Conservation (phyloP, 2,888 invertebrate species). For the Tipula unca region DNA sequence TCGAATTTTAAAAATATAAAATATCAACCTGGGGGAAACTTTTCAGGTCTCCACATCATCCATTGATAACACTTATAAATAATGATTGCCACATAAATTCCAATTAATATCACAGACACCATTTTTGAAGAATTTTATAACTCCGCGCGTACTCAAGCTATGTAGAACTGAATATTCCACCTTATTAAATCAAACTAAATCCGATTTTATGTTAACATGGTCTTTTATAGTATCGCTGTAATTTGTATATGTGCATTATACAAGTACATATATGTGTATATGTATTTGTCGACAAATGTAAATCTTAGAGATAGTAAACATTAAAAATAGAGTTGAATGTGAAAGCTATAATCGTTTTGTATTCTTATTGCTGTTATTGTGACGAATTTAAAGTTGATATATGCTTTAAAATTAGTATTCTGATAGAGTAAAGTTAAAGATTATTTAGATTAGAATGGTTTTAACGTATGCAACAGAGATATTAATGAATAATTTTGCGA, state of each 20-base stretch:
- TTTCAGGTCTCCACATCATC: slow-evolving; percentile 43
- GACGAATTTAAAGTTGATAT: not conserved
- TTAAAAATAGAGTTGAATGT: not conserved
- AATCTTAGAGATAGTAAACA: not conserved
- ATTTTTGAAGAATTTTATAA: slow-evolving; percentile 28
- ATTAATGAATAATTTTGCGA: too few relatives aligned
- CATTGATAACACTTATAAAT: slow-evolving; percentile 38
- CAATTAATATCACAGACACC: slow-evolving; percentile 36
- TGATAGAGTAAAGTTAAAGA: not conserved
- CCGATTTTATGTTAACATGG: not conserved
- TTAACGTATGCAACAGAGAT: too few relatives aligned
- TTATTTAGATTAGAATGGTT: too few relatives aligned
- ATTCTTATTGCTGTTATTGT: not conserved
- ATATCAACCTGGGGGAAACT: slow-evolving; percentile 43
- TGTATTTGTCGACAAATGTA: not conserved
- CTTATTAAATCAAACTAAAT: not conserved
- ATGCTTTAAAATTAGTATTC: not conserved
- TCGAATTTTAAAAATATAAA: not conserved
- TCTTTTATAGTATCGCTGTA: not conserved
- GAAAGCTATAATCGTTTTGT: not conserved
- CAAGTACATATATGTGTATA: not conserved
- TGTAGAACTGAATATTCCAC: not conserved
- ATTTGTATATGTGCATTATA: not conserved
- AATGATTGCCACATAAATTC: slow-evolving; percentile 33
- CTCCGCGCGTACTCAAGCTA: not conserved